These are phyloP conservation scores for Sinonovacula constricta DNA, from an alignment of 1,140 invertebrate species.

Conservation along the genomic window DNA sequence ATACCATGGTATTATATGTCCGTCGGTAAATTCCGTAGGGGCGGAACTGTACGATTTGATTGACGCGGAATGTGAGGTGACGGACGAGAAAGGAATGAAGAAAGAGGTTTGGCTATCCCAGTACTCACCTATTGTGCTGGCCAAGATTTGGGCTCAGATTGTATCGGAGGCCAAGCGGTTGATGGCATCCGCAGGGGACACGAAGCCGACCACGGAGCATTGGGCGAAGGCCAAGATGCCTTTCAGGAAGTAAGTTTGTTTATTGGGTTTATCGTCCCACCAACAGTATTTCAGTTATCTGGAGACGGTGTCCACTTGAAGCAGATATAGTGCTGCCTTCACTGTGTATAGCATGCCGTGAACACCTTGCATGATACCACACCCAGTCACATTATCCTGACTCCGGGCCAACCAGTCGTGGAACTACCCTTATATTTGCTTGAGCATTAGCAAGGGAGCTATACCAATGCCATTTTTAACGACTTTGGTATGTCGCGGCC, in stretches of 20 bases:
- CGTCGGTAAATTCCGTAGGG: conserved; percentile 59
- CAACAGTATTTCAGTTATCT: too few relatives aligned
- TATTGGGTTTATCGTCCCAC: too few relatives aligned
- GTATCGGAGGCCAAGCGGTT: conserved; percentile 60
- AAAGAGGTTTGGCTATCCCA: conserved; percentile 67
- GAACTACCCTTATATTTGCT: too few relatives aligned
- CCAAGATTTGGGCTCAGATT: conserved; percentile 69
- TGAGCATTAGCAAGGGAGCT: too few relatives aligned
- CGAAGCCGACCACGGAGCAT: conserved; percentile 61
- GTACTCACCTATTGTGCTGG: conserved; percentile 68
- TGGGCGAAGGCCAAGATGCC: conserved; percentile 74
- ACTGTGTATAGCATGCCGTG: too few relatives aligned
- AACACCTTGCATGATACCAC: too few relatives aligned
- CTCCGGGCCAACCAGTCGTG: too few relatives aligned
- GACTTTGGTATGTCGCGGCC: too few relatives aligned
- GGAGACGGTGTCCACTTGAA: too few relatives aligned
- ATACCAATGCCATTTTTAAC: too few relatives aligned
- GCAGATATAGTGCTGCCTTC: too few relatives aligned
- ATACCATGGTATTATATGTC: conserved; percentile 71
- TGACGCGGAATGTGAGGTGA: conserved; percentile 62
- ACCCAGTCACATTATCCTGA: too few relatives aligned
- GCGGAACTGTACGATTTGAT: conserved; percentile 63
- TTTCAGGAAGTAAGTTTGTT: conserved; percentile 71
- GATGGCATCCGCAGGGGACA: conserved; percentile 57
- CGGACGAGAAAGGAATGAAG: conserved; percentile 52